Conservation (phyloP, 2,797 vertebrate species). For the Bufotes viridis region DNA sequence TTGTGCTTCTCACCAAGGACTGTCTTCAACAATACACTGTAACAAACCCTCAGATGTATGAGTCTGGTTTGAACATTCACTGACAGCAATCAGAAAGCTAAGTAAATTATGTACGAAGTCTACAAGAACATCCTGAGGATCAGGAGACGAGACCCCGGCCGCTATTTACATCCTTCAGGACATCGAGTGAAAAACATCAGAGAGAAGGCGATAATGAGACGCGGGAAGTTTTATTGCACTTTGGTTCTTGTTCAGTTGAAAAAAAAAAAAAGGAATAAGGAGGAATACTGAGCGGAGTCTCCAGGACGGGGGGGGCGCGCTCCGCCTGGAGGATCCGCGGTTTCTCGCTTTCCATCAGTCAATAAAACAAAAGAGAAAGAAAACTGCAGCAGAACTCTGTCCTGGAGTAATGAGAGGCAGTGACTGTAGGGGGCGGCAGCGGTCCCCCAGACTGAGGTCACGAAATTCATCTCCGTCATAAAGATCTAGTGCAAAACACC, state of each 20-base stretch:
- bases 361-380: background rate
- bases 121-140: no score
- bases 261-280: background rate
- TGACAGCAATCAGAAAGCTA: no score
- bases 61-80: no score
- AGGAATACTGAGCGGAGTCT: background rate
- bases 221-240: background rate
- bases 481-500: conserved; percentile 73
- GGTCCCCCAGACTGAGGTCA: background rate
- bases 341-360: background rate
- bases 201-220: background rate
- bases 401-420: background rate
- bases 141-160: background rate
- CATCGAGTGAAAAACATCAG: no score
- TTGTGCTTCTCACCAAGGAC: no score
- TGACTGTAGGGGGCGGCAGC: background rate
- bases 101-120: no score
- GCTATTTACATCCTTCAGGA: no score
- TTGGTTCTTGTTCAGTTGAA: background rate
- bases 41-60: no score
- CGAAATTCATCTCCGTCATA: conserved; percentile 68
- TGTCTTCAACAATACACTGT: no score
- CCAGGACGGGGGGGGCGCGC: no score
- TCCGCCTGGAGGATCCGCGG: no score
- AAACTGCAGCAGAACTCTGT: conserved; percentile 5